Evolutionary conservation across 2,888 invertebrate genomes (phyloP).

Genomic region (Stramonita haemastoma): DNA sequence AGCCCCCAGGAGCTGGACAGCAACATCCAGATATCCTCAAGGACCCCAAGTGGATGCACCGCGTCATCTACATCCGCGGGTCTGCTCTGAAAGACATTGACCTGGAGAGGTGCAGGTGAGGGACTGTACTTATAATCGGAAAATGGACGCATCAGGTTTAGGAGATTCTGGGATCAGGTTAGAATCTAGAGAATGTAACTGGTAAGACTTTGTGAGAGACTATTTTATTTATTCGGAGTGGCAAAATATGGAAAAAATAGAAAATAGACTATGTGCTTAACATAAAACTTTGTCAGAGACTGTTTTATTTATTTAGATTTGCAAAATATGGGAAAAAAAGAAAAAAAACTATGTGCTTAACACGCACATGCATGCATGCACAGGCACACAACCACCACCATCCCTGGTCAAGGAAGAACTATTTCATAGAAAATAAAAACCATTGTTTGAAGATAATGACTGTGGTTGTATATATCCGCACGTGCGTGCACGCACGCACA

Average conservation of each 20-base stretch:
- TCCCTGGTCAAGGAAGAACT: too few species aligned
- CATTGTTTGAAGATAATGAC: too few species aligned
- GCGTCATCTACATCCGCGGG: slow-evolving; percentile 97
- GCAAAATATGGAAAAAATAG: neutral
- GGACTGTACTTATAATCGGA: neutral
- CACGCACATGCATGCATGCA: neutral
- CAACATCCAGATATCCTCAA: slow-evolving; percentile 98
- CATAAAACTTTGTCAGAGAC: neutral
- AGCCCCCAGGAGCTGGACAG: slow-evolving; percentile 98
- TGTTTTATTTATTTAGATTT: neutral
- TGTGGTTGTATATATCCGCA: too few species aligned
- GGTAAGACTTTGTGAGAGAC: neutral
- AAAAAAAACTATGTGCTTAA: neutral
- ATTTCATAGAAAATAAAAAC: too few species aligned
- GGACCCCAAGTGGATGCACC: slow-evolving; percentile 97
- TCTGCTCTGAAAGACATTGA: slow-evolving; percentile 97
- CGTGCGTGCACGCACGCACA: neutral
- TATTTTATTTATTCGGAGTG: neutral
- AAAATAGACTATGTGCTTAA: neutral
- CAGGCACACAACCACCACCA: neutral
- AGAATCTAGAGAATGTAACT: too few species aligned
- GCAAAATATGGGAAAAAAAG: neutral
- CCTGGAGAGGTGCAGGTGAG: slow-evolving; percentile 87
- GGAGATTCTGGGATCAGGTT: too few species aligned
- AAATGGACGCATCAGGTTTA: too few species aligned